Conservation (phyloP, 1,140 invertebrate species). For the Phthorimaea operculella region DNA sequence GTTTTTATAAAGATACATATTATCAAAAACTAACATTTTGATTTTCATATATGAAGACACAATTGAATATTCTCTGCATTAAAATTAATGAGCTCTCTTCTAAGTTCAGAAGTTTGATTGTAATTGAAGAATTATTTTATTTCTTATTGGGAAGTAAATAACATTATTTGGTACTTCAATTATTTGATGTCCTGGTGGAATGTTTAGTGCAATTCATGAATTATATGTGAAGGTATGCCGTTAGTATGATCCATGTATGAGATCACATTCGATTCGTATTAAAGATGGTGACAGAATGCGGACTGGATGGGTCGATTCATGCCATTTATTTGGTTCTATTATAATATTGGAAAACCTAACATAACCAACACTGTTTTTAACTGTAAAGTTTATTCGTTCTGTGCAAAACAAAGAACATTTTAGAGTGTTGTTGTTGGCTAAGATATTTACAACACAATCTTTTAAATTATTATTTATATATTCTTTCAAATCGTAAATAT, state of each 20-base stretch:
- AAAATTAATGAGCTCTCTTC: constrained; percentile 7
- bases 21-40: constrained; percentile 3
- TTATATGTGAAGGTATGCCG: constrained; percentile 6
- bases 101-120: neutral
- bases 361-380: constrained; percentile 2
- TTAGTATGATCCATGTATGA: constrained; percentile 10
- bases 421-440: constrained; percentile 7
- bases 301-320: constrained; percentile 6
- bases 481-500: neutral
- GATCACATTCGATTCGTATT: constrained; percentile 11
- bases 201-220: constrained; percentile 10
- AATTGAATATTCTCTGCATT: constrained; percentile 2
- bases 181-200: constrained; percentile 7
- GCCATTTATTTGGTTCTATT: constrained; percentile 10
- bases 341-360: constrained; percentile 1
- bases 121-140: constrained; percentile 3
- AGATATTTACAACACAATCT: constrained; percentile 3
- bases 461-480: constrained; percentile 6
- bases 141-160: constrained; percentile 9
- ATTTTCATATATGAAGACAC: constrained; percentile 1
- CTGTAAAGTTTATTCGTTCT: constrained; percentile 7
- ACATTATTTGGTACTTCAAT: constrained; percentile 9
- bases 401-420: constrained; percentile 7
- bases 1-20: neutral
- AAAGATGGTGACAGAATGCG: constrained; percentile 10